Evolutionary conservation across 2,888 invertebrate species (phyloP).

Genomic region (Lasius fuliginosus): DNA sequence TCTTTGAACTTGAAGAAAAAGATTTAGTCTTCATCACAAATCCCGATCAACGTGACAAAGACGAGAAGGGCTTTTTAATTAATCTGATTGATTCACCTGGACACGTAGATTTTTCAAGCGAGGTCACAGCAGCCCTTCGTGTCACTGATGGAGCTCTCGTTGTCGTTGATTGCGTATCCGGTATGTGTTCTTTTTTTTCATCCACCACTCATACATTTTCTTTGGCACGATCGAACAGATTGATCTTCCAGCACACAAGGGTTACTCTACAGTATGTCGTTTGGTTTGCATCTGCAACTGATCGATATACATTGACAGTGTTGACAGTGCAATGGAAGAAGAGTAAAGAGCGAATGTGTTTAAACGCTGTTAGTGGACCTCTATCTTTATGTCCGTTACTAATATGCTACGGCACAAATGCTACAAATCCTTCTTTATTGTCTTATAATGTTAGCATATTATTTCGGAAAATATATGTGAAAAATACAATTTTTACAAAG

Average conservation of each 20-base stretch:
- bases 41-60: constrained; percentile 96
- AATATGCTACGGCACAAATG: constrained; percentile 88
- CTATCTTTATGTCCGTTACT: constrained; percentile 93
- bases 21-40: constrained; percentile 97
- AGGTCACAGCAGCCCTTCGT: constrained; percentile 99
- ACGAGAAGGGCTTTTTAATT: constrained; percentile 98
- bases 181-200: constrained; percentile 87
- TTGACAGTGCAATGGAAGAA: constrained; percentile 91
- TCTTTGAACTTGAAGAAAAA: constrained; percentile 98
- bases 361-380: constrained; percentile 92
- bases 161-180: constrained; percentile 99
- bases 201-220: not conserved
- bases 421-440: constrained; percentile 84
- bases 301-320: constrained; percentile 86
- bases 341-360: constrained; percentile 87
- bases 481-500: not conserved
- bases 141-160: constrained; percentile 99
- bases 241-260: constrained; percentile 82
- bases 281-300: constrained; percentile 68
- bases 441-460: not conserved
- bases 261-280: constrained; percentile 82
- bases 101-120: constrained; percentile 99
- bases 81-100: constrained; percentile 99
- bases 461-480: not conserved
- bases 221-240: not conserved